Conservation (phyloP, 2,888 invertebrate genomes). For the Pardosa pseudoannulata region DNA sequence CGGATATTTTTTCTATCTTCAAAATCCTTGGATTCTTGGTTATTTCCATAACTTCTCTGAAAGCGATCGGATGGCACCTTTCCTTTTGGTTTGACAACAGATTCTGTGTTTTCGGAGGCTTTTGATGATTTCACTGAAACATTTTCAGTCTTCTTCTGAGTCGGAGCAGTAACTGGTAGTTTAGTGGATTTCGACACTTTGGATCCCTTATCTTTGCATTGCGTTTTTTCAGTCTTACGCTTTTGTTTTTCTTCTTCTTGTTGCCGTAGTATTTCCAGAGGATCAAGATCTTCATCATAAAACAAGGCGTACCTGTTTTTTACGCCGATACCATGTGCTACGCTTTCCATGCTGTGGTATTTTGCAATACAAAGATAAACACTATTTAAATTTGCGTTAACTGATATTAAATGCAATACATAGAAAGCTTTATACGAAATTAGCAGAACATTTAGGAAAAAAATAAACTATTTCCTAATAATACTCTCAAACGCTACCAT, state of each 20-base stretch:
- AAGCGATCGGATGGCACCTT: conserved; percentile 17
- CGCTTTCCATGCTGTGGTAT: conserved; percentile 84
- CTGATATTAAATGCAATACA: background rate
- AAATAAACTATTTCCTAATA: background rate
- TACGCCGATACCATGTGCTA: conserved; percentile 90
- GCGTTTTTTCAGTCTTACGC: conserved; percentile 65
- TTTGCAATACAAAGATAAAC: background rate
- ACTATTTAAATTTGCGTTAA: too few relatives aligned
- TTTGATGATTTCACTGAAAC: conserved; percentile 30
- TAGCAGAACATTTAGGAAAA: background rate
- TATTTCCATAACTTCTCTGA: conserved; percentile 17
- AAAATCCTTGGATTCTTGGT: conserved; percentile 37
- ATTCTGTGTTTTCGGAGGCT: conserved; percentile 21
- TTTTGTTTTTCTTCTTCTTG: conserved; percentile 83
- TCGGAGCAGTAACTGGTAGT: background rate
- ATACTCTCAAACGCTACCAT: background rate
- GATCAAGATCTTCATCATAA: conserved; percentile 89
- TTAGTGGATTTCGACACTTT: conserved; percentile 45
- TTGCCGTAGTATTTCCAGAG: conserved; percentile 87
- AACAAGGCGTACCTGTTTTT: conserved; percentile 90
- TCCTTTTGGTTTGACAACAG: conserved; percentile 21
- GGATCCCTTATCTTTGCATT: conserved; percentile 29
- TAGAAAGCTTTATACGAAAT: background rate
- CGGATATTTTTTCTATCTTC: conserved; percentile 50
- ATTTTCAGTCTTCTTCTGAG: conserved; percentile 39